A percentile compares a stretch with the other conserved stretches of the same genome.
Evolutionary conservation across 2,888 invertebrate species (phyloP).

Genomic region (Morinoia aosen): DNA sequence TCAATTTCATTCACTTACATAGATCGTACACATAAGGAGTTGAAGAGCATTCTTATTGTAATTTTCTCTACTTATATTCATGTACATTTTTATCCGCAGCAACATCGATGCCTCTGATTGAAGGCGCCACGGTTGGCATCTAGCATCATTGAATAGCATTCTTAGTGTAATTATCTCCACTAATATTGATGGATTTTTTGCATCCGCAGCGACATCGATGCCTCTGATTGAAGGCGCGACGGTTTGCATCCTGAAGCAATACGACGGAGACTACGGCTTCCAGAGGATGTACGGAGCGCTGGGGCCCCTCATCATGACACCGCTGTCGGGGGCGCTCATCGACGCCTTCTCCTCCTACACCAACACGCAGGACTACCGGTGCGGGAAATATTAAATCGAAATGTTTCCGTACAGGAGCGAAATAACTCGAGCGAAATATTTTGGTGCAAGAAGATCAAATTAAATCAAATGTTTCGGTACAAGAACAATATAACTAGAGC

Average conservation of each 20-base stretch:
- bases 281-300: slow-evolving; percentile 83
- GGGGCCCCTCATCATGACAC: slow-evolving; percentile 85
- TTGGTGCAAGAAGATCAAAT: no score
- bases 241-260: slow-evolving; percentile 81
- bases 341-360: slow-evolving; percentile 82
- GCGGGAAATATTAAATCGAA: slow-evolving; percentile 61
- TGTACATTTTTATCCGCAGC: slow-evolving; percentile 32
- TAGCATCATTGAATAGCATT: slow-evolving; percentile 74
- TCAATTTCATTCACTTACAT: no score
- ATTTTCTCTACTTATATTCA: no score
- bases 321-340: slow-evolving; percentile 81
- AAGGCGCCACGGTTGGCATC: slow-evolving; percentile 83
- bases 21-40: no score
- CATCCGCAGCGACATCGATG: slow-evolving; percentile 62
- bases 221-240: slow-evolving; percentile 84
- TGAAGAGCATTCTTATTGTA: no score
- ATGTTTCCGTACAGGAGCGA: no score
- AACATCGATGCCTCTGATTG: slow-evolving; percentile 76
- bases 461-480: no score
- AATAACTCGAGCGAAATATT: no score
- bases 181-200: background rate
- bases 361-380: slow-evolving; percentile 81
- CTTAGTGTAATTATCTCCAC: no score
- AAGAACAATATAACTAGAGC: no score
- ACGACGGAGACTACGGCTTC: slow-evolving; percentile 81